Evolutionary conservation across 35 echinoderm and acorn worm genomes (phyloP).

Genomic region (Apostichopus japonicus): DNA sequence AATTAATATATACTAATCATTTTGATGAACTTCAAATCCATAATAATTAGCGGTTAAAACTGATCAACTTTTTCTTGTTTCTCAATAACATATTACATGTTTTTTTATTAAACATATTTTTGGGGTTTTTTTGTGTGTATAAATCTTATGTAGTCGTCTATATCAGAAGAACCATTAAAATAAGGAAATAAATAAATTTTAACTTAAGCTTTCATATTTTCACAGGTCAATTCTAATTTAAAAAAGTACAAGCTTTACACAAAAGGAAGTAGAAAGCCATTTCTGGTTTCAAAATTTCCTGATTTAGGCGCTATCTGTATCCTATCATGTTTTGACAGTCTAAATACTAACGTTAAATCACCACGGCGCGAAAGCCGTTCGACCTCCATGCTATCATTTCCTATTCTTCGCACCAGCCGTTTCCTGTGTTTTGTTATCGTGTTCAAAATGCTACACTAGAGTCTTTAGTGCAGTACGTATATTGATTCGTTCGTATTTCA

Average conservation of each 20-base stretch:
- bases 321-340: conserved; percentile 56
- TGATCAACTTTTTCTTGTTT: no score
- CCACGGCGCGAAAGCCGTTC: conserved; percentile 13
- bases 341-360: conserved; percentile 43
- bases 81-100: no score
- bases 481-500: not conserved
- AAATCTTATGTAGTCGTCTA: no score
- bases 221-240: conserved; percentile 7
- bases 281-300: conserved; percentile 59
- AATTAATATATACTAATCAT: no score
- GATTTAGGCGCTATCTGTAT: conserved; percentile 52
- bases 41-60: no score
- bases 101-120: no score
- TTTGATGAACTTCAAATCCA: no score
- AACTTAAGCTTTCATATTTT: not conserved
- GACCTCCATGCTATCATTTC: conserved; percentile 30
- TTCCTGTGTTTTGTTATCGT: conserved; percentile 51
- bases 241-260: conserved; percentile 43
- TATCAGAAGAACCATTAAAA: not conserved
- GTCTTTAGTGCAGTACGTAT: not conserved
- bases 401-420: conserved; percentile 13
- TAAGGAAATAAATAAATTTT: conserved; percentile 33
- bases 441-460: conserved; percentile 2
- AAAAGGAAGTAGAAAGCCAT: conserved; percentile 55
- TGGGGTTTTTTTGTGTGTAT: no score